These are phyloP conservation scores for Pheosia gnoma DNA, from an alignment of 2,888 invertebrate genomes.

Conservation along the genomic window DNA sequence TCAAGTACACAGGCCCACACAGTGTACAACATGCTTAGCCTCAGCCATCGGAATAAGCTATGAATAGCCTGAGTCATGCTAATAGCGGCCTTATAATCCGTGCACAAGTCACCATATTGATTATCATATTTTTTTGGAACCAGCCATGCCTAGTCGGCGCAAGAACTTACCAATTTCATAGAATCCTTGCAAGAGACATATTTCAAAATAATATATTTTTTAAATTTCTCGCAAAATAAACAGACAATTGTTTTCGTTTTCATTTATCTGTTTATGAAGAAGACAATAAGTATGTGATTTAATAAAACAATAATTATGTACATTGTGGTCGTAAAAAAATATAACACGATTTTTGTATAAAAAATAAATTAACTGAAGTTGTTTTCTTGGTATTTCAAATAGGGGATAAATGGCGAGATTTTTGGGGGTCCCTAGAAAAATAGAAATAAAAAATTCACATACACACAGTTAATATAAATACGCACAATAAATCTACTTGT, in stretches of 20 bases:
- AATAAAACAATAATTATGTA: not conserved
- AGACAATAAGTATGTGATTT: constrained; percentile 3
- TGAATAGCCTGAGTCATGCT: constrained; percentile 35
- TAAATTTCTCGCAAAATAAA: not conserved
- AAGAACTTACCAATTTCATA: constrained; percentile 76
- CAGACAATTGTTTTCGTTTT: constrained; percentile 13
- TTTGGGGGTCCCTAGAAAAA: constrained; percentile 12
- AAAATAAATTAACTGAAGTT: constrained; percentile 1
- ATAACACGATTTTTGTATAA: not conserved
- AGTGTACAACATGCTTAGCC: constrained; percentile 1
- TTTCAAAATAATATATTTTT: constrained; percentile 25
- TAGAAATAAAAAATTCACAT: constrained; percentile 21
- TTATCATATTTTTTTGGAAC: constrained; percentile 22
- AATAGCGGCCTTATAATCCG: constrained; percentile 20
- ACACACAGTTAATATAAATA: constrained; percentile 9
- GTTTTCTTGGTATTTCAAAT: constrained; percentile 5
- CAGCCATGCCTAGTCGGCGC: constrained; percentile 48
- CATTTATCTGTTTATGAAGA: constrained; percentile 1
- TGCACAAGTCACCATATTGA: constrained; percentile 32
- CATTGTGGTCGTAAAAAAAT: not conserved
- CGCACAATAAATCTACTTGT: constrained; percentile 16
- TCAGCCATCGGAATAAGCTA: not conserved
- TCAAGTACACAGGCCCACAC: not conserved
- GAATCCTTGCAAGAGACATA: constrained; percentile 61
- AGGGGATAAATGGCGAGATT: constrained; percentile 16